Evolutionary conservation across 37 sponge, comb jelly and placozoan species (phyloP).

Genomic region (Halichondria panicea): DNA sequence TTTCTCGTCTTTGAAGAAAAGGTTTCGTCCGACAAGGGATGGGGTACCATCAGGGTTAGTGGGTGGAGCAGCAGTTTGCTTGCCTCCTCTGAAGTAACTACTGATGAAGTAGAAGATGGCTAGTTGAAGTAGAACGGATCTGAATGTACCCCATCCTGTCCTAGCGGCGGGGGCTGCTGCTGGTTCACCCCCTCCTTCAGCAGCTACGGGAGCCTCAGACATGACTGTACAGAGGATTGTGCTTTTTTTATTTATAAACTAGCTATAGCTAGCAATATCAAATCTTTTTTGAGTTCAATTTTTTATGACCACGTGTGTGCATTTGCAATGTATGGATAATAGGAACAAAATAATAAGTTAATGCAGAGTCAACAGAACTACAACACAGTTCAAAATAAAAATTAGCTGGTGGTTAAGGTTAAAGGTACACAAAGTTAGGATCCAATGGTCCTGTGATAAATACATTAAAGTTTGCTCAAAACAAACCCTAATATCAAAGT

Average conservation of each 20-base stretch:
- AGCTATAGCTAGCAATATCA: not conserved
- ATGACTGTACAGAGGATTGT: not conserved
- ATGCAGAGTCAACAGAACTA: too few relatives aligned
- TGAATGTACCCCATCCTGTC: conserved; percentile 37
- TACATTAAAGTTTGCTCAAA: too few relatives aligned
- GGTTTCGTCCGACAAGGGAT: conserved; percentile 41
- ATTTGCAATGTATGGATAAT: too few relatives aligned
- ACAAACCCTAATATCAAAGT: too few relatives aligned
- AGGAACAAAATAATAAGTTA: too few relatives aligned
- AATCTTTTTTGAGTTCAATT: too few relatives aligned
- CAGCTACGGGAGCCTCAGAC: not conserved
- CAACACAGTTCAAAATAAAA: too few relatives aligned
- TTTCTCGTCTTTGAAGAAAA: conserved; percentile 51
- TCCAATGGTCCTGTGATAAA: too few relatives aligned
- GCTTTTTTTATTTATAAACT: not conserved
- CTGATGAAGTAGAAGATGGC: conserved; percentile 74
- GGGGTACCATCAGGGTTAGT: conserved; percentile 40
- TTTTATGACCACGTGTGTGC: too few relatives aligned
- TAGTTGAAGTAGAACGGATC: conserved; percentile 63
- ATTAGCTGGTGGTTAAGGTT: too few relatives aligned
- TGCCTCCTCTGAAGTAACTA: conserved; percentile 66
- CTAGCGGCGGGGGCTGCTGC: not conserved
- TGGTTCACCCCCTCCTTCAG: not conserved
- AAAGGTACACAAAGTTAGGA: too few relatives aligned
- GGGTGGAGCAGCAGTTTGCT: conserved; percentile 17